These are phyloP conservation scores for Sebastes minor DNA, from an alignment of 2,797 vertebrate genomes.

Conservation along the genomic window DNA sequence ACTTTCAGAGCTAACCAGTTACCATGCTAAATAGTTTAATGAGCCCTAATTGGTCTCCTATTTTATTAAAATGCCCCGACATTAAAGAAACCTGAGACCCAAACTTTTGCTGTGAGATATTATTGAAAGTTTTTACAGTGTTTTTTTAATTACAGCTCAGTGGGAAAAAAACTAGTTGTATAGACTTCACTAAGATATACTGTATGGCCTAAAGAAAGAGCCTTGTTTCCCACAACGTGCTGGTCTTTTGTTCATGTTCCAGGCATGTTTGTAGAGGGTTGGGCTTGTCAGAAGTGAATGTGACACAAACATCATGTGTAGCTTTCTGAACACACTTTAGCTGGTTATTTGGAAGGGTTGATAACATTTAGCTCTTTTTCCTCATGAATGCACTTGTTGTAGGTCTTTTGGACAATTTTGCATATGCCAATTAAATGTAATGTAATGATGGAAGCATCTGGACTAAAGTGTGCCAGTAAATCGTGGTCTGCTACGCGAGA, in stretches of 20 bases:
- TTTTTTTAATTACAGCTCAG: not conserved
- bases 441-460: no score
- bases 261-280: not conserved
- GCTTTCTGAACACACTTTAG: not conserved
- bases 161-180: not conserved
- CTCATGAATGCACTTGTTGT: no score
- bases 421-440: no score
- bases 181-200: not conserved
- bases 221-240: accelerated
- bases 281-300: not conserved
- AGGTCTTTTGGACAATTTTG: no score
- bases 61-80: not conserved
- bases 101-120: not conserved
- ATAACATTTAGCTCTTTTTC: not conserved
- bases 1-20: not conserved
- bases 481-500: not conserved
- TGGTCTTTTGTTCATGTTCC: not conserved
- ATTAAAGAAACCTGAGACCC: not conserved
- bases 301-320: not conserved
- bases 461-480: not conserved
- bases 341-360: not conserved
- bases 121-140: not conserved
- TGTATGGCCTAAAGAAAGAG: no score
- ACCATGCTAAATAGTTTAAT: not conserved
- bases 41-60: not conserved